Evolutionary conservation across 2,888 invertebrate genomes (phyloP).

Genomic region (Melanchra persicariae): DNA sequence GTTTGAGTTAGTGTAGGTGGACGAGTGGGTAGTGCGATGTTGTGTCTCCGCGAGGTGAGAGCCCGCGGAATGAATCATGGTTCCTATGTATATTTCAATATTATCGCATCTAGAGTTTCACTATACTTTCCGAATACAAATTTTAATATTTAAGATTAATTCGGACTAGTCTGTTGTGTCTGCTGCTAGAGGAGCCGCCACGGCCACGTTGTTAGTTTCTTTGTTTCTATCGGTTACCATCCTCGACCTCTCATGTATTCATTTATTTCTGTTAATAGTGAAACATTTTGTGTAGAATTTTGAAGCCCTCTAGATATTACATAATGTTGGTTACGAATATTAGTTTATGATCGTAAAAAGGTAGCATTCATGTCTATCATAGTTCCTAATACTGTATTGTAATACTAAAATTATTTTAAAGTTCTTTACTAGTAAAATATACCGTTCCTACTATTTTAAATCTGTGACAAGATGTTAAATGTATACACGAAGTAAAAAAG

Average conservation of each 20-base stretch:
- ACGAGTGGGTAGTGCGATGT: conserved; percentile 88
- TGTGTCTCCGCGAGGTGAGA: conserved; percentile 87
- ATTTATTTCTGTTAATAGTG: conserved; percentile 82
- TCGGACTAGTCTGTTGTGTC: conserved; percentile 90
- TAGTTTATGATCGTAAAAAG: conserved; percentile 87
- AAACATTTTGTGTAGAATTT: conserved; percentile 79
- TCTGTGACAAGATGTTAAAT: conserved; percentile 84
- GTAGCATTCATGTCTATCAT: conserved; percentile 89
- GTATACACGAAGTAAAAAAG: conserved; percentile 75
- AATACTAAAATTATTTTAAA: conserved; percentile 90
- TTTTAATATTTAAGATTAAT: conserved; percentile 91
- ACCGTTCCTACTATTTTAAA: conserved; percentile 90
- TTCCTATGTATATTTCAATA: conserved; percentile 92
- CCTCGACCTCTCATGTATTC: conserved; percentile 71
- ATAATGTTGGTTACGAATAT: conserved; percentile 85
- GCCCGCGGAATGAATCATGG: conserved; percentile 90
- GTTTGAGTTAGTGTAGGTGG: conserved; percentile 86
- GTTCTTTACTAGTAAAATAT: conserved; percentile 90
- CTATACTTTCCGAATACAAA: conserved; percentile 91
- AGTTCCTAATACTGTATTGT: conserved; percentile 91
- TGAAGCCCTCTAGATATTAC: conserved; percentile 77
- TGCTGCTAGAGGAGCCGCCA: conserved; percentile 88
- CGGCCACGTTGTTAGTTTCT: conserved; percentile 88
- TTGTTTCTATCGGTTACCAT: conserved; percentile 78
- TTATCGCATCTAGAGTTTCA: conserved; percentile 91